Evolutionary conservation across 2,113 vertebrate genomes (phyloP).

Genomic region (Brachyhypopomus gauderio): DNA sequence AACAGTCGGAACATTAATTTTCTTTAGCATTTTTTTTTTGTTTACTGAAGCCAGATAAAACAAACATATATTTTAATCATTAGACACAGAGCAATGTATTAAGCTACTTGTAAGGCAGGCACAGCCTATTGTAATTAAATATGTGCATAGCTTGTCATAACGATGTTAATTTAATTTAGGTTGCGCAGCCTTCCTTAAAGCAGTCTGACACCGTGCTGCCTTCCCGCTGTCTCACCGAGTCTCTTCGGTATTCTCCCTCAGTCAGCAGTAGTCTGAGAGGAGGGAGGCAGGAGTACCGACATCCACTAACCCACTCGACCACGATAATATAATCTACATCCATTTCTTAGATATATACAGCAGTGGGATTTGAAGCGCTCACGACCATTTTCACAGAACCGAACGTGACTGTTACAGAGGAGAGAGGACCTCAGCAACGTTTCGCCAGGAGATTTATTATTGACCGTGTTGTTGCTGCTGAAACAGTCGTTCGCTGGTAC

Average conservation of each 20-base stretch:
- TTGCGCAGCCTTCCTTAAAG: background rate
- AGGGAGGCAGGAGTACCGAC: background rate
- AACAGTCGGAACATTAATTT: no score
- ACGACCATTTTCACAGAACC: background rate
- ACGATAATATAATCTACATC: background rate
- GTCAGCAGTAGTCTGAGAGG: conserved; percentile 9
- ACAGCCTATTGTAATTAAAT: no score
- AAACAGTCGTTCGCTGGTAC: conserved; percentile 33
- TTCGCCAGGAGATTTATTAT: conserved; percentile 17
- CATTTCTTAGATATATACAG: background rate
- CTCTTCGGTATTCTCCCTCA: conserved; percentile 19
- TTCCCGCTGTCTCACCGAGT: background rate
- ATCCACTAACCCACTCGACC: background rate
- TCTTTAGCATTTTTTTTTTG: no score
- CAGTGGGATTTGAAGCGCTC: background rate
- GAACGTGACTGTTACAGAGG: background rate
- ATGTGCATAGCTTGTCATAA: background rate
- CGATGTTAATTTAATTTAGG: background rate
- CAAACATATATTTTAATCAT: no score
- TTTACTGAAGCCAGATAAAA: no score
- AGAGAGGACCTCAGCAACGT: background rate
- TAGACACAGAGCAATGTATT: no score
- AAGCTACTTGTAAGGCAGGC: no score
- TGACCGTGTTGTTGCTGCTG: conserved; percentile 27
- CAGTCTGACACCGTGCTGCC: background rate